A percentile compares a stretch with the other conserved stretches of the same genome.
Evolutionary conservation across 2,888 invertebrate species (phyloP).

Genomic region (Anticlea derivata): DNA sequence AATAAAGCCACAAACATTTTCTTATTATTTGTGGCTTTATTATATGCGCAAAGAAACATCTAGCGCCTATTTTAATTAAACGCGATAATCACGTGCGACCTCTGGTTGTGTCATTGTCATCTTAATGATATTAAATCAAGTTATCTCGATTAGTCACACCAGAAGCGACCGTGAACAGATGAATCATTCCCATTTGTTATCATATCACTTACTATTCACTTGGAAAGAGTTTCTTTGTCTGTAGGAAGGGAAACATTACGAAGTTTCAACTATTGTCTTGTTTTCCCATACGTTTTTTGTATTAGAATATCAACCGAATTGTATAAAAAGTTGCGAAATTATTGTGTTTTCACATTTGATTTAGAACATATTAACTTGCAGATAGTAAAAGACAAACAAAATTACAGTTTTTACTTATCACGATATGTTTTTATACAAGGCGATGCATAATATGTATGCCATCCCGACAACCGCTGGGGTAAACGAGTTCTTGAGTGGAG

Average conservation of each 20-base stretch:
- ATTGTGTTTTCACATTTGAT: constrained; percentile 5
- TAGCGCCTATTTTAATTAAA: constrained; percentile 5
- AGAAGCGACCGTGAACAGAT: constrained; percentile 46
- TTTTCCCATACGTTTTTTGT: constrained; percentile 22
- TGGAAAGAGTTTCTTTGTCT: constrained; percentile 17
- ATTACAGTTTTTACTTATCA: too few species aligned
- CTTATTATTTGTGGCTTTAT: too few species aligned
- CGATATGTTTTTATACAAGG: too few species aligned
- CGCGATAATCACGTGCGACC: constrained; percentile 12
- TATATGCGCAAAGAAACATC: neutral
- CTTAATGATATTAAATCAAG: constrained; percentile 24
- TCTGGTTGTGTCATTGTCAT: constrained; percentile 15
- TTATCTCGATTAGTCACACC: constrained; percentile 43
- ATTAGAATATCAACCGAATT: constrained; percentile 18
- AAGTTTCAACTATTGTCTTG: constrained; percentile 28
- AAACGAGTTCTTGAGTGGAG: too few species aligned
- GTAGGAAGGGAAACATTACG: constrained; percentile 19
- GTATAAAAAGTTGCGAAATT: constrained; percentile 5
- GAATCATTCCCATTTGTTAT: constrained; percentile 45
- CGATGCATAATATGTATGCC: too few species aligned
- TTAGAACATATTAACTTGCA: too few species aligned
- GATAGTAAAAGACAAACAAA: too few species aligned
- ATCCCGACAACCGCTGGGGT: too few species aligned
- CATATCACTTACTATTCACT: constrained; percentile 26
- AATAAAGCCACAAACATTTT: too few species aligned